Evolutionary conservation across 1,140 invertebrate genomes (phyloP), one percentile per base, ranked within the genome.

Genomic region (Drosophila chauvacae): DNA sequence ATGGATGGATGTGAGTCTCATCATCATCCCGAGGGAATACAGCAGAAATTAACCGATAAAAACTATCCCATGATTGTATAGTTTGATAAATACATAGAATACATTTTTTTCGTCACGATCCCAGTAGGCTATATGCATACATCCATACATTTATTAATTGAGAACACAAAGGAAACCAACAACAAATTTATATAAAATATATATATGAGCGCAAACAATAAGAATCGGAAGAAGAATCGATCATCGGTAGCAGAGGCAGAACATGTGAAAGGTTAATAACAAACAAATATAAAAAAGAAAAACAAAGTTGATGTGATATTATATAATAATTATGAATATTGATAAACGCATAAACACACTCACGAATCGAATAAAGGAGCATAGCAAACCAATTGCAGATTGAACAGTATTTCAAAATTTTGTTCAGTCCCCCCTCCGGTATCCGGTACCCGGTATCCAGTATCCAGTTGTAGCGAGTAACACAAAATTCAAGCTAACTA

Each of bases 291-390:
- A 66, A 51, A 84, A 23, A 23, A 20, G 20, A 23, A 23, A 91
- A 91, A 91, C 87, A 92, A 92, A 92, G 90, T 91, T 85, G 91
- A 92, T 92, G 91, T 92, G 91, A 92, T 92, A 92, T 92, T 92
- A 92, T 88, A 91, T 90, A 90, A 90, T 88, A 88, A 88, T 90
- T 90, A 88, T 81, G 57, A 88, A 81, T 77, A 73, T 64, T 60
- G 66, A 77, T 68, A 84, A 72, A 84, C 61, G 72, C 70, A 83
- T 64, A 83, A 45, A 81, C 61, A 72, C 61, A 61, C 59, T 63
- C 63, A 75, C 45, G 33, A 57, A 50, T 61, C 56, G 41, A 59
- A 57, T 69, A 28, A 58, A 26, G 23, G 23, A 48, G 45, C 41
- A 80, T 37, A 69, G 23, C 23, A 53, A 70, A 39, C 30, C 65